Conservation (phyloP, 1,140 invertebrate genomes). For the Drosophila virilis region DNA sequence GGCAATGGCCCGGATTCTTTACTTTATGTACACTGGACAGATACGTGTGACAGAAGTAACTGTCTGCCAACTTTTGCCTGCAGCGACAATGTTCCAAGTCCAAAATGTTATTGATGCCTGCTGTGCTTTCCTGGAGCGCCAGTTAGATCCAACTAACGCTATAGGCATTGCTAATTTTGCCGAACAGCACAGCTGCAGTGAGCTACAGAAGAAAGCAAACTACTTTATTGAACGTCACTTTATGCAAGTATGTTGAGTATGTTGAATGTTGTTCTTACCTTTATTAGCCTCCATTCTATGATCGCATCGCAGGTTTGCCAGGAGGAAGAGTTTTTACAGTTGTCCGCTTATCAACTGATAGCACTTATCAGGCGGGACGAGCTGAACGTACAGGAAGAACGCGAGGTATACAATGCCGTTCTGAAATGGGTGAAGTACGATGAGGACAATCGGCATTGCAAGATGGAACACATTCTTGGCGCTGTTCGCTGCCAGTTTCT, state of each 20-base stretch:
- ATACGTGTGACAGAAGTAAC: conserved; percentile 95
- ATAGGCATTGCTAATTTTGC: conserved; percentile 97
- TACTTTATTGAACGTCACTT: conserved; percentile 96
- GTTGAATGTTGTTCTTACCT: not conserved
- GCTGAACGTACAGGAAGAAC: conserved; percentile 94
- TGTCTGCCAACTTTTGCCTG: conserved; percentile 94
- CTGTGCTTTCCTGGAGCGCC: conserved; percentile 94
- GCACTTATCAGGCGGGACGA: conserved; percentile 93
- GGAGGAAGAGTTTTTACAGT: conserved; percentile 95
- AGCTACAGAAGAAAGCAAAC: conserved; percentile 93
- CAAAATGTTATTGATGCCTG: conserved; percentile 95
- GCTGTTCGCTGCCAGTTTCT: conserved; percentile 95
- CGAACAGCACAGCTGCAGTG: conserved; percentile 94
- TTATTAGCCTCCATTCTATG: not conserved
- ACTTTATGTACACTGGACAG: conserved; percentile 96
- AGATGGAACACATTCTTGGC: conserved; percentile 94
- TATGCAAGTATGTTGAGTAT: conserved; percentile 86
- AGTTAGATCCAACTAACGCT: conserved; percentile 96
- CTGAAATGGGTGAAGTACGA: conserved; percentile 96
- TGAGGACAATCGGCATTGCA: conserved; percentile 91
- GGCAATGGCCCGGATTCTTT: conserved; percentile 92
- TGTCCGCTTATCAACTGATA: conserved; percentile 91
- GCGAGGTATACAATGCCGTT: conserved; percentile 96
- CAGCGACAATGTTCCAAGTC: conserved; percentile 97
- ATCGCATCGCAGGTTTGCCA: conserved; percentile 88